Evolutionary conservation across 2,797 vertebrate genomes (phyloP), one percentile per base, ranked within the genome.

Genomic region (Gorsachius magnificus): DNA sequence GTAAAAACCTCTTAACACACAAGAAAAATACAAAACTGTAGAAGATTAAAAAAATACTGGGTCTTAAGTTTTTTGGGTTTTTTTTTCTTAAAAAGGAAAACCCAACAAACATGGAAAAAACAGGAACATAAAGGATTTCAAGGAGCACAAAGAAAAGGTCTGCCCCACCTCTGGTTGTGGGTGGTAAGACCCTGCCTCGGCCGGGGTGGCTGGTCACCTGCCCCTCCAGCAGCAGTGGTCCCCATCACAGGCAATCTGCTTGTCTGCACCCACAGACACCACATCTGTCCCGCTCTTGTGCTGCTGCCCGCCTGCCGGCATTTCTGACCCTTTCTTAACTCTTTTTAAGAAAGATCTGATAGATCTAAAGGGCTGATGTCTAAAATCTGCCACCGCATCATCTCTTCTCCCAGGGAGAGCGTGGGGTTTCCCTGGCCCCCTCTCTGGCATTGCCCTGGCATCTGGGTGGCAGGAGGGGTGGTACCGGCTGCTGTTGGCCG

Each of bases 211-310:
- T 48, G 36, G 10, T 57, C 31, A 83, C 24, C 43, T 56, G 65
- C 19, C 10, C 6, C 46, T 56, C 41, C 35, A 48, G 36, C 7
- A 53, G 28, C 36, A 18, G n/a, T 9, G 33, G 29, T 33, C n/a
- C 38, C 31, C 13, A 7, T 11, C 48, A 10, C 3, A 2, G 70
- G 16, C 21, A 8, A 8, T 19, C 16, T 17, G 5, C 25, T 36
- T 36, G 8, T 58, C 53, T 46, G 13, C 3, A 3, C 26, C 46
- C 64, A 25, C 54, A 43, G 46, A 28, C 1, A 1, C 5, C 33
- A 10, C 26, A 24, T n/a, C 50, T 29, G 25, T 53, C 51, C 61
- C 6, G 0, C 12, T 57, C 8, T 36, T 1, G 0, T 31, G 33
- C 29, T 45, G 29, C 56, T 74, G 28, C 36, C 10, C 38, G 16